These are phyloP conservation scores for Dasyurus viverrinus DNA, from an alignment of 2,113 vertebrate genomes.

Conservation along the genomic window DNA sequence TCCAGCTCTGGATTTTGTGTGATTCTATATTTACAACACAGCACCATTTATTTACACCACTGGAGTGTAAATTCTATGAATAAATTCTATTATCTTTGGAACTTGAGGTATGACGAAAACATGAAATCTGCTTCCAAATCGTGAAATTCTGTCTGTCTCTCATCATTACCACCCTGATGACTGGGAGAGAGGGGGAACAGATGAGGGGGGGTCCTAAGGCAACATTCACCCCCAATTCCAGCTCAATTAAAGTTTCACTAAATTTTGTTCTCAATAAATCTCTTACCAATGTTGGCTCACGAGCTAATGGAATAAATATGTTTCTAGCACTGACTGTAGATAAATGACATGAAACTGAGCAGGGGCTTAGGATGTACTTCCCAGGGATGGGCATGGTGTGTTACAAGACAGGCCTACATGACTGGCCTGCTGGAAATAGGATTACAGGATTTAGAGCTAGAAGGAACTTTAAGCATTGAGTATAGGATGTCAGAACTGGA, in stretches of 20 bases:
- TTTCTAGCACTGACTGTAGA: neutral
- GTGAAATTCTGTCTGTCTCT: conserved; percentile 4
- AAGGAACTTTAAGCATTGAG: neutral
- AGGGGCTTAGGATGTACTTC: neutral
- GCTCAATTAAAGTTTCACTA: neutral
- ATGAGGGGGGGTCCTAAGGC: neutral
- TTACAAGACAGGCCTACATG: neutral
- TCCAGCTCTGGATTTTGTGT: neutral
- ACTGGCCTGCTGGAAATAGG: neutral
- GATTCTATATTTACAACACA: conserved; percentile 2
- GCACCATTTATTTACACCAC: conserved; percentile 4
- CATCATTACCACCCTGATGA: neutral
- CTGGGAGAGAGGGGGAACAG: neutral
- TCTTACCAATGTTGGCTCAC: neutral
- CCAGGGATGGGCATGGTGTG: neutral
- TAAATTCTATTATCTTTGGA: conserved; percentile 2
- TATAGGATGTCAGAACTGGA: neutral
- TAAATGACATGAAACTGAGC: neutral
- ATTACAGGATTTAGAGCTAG: neutral
- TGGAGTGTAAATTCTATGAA: conserved; percentile 5
- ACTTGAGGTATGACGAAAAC: conserved; percentile 1
- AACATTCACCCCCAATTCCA: neutral
- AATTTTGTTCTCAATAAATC: neutral
- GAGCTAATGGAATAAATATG: neutral
- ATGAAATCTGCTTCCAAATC: neutral